phyloP scores from a whole-genome alignment of 1,140 invertebrate genomes.

The Megalonaias nervosa region DNA sequence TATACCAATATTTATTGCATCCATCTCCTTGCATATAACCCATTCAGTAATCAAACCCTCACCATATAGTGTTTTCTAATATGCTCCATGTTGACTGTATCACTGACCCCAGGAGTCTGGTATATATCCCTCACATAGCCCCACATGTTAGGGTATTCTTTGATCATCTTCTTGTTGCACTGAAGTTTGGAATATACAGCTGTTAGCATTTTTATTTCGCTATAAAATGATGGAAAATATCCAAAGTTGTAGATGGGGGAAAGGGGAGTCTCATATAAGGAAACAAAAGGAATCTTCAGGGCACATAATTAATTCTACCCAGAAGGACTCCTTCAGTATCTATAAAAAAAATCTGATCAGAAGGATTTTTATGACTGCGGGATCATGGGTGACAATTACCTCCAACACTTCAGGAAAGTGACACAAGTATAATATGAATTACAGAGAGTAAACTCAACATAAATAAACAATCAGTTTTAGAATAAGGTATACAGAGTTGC shows the following conservation, averaged over 20 bases:
- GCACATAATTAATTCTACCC: background rate
- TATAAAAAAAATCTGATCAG: background rate
- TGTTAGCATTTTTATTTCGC: background rate
- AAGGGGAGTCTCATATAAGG: background rate
- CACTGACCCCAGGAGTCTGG: slow-evolving; percentile 56
- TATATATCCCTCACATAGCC: slow-evolving; percentile 62
- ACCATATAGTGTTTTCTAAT: slow-evolving; percentile 64
- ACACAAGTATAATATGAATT: too few species aligned
- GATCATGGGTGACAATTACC: too few species aligned
- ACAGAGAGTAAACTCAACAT: too few species aligned
- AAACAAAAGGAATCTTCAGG: background rate
- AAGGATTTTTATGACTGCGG: too few species aligned
- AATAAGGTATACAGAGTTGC: too few species aligned
- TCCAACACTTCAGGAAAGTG: too few species aligned
- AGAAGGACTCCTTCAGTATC: background rate
- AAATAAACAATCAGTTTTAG: too few species aligned
- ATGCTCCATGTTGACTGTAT: slow-evolving; percentile 64
- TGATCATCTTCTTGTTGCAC: slow-evolving; percentile 63
- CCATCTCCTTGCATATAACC: background rate
- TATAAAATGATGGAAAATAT: background rate
- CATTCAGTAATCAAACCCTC: slow-evolving; percentile 12
- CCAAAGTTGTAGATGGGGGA: background rate
- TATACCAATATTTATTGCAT: background rate
- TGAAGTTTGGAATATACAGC: slow-evolving; percentile 17
- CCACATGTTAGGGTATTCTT: slow-evolving; percentile 67